Base-by-base conservation (phyloP, 2,797 vertebrate species). In the Sebastes melanostomus region DNA sequence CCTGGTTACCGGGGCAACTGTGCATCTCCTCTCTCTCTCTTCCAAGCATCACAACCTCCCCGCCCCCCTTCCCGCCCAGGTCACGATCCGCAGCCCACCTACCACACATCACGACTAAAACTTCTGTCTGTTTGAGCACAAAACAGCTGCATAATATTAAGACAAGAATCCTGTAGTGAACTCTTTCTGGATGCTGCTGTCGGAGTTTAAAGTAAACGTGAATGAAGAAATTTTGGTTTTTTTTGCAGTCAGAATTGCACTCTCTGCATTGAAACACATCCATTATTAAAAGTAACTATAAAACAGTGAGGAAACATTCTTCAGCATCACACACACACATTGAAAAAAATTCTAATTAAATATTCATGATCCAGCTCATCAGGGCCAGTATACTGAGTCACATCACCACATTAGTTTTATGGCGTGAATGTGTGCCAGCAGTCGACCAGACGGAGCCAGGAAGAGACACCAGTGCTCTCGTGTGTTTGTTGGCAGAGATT, bases 1-100 rank as follows among this genome's bases (percentile, higher is more conserved):
- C 72, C 66, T 84, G 38, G 91, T 93, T 92, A 92, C 89, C 83
- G 30, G 71, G 92, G 89, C 72, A 92, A 93, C 92, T 72, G 74
- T 87, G 78, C 52, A 82, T 86, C 86, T 75, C 60, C 42, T 80
- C 74, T 88, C 66, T 68, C 55, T 50, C 36, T 38, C 46, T 27
- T 78, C 54, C 34, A 20, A 10, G 24, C 72, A 67, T 81, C 77
- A 77, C 58, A 16, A 54, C 58, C 46, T 29, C 66, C 14, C 22
- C 27, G 27, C 18, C 29, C 27, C 56, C 46, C 18, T 1, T 14
- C 18, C 18, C 75, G 2, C 76, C 74, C 80, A 36, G 88, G 90
- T 92, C 90, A 91, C 81, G 81, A 93, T 89, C 83, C 68, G 59
- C 75, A 89, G 67, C 89, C 81, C 87, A 85, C 81, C 87, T 79